Conservation (phyloP, 2,888 invertebrate genomes). For the Phytoseiulus persimilis region DNA sequence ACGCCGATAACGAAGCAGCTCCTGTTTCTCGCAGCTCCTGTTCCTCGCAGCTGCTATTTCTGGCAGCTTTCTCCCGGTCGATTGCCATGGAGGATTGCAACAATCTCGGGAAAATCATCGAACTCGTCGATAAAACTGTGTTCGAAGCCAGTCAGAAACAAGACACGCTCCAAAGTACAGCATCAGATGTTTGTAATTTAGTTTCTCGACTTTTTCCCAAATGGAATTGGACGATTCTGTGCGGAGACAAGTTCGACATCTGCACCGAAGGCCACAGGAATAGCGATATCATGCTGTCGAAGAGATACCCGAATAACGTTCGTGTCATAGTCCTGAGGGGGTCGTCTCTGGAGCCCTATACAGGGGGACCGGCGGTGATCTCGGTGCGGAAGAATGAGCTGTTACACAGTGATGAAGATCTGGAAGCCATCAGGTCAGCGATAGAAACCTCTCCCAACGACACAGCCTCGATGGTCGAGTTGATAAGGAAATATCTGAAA, state of each 20-base stretch:
- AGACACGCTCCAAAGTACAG: neutral
- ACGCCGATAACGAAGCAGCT: neutral
- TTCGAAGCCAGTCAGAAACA: neutral
- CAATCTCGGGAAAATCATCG: constrained; percentile 9
- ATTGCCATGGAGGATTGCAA: constrained; percentile 27
- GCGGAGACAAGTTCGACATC: constrained; percentile 19
- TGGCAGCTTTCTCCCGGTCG: too few species aligned
- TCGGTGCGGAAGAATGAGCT: constrained; percentile 7
- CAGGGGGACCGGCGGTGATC: constrained; percentile 9
- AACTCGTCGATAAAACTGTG: neutral
- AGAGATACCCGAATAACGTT: neutral
- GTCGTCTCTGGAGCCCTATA: neutral
- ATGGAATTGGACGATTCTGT: constrained; percentile 34
- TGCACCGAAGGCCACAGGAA: neutral
- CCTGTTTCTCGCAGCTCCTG: too few species aligned
- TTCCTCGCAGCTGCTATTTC: too few species aligned
- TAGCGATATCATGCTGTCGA: neutral
- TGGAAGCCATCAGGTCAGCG: neutral
- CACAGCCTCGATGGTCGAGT: neutral
- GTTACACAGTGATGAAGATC: neutral
- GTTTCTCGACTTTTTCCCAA: neutral
- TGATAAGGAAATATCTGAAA: neutral
- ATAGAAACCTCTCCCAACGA: neutral
- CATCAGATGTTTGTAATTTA: neutral
- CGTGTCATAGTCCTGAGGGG: neutral